A percentile compares a stretch with the other conserved stretches of the same genome.
These are phyloP conservation scores for Synergus gifuensis DNA, from an alignment of 2,888 invertebrate species.

Conservation along the genomic window DNA sequence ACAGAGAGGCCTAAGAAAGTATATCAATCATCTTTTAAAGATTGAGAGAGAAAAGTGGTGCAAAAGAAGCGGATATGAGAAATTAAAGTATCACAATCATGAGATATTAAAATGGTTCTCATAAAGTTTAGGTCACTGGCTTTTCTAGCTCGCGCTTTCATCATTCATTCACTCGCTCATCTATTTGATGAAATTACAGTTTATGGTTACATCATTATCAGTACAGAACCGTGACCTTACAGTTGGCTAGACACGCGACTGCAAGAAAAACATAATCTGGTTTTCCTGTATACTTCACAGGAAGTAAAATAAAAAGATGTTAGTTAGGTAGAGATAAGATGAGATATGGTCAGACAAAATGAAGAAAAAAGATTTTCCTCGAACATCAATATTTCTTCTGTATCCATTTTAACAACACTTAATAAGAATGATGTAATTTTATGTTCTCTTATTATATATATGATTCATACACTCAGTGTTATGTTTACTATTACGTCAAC, in stretches of 20 bases:
- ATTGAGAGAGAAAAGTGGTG: neutral
- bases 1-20: neutral
- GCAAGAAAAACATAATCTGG: neutral
- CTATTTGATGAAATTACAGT: constrained; percentile 19
- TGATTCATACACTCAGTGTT: neutral
- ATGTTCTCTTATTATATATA: neutral
- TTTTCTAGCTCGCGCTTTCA: neutral
- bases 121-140: neutral
- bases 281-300: neutral
- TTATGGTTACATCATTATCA: constrained; percentile 27
- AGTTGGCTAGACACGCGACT: constrained; percentile 28
- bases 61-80: neutral
- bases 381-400: neutral
- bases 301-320: too few species aligned
- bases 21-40: neutral
- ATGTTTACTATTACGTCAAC: neutral
- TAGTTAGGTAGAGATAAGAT: neutral
- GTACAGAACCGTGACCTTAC: constrained; percentile 10
- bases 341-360: neutral
- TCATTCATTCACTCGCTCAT: constrained; percentile 12
- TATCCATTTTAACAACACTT: too few species aligned
- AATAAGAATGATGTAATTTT: too few species aligned
- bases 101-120: neutral
- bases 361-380: neutral
- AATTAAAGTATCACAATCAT: neutral